phyloP scores from a whole-genome alignment of 1,140 invertebrate species.

The Bemisia tabaci region DNA sequence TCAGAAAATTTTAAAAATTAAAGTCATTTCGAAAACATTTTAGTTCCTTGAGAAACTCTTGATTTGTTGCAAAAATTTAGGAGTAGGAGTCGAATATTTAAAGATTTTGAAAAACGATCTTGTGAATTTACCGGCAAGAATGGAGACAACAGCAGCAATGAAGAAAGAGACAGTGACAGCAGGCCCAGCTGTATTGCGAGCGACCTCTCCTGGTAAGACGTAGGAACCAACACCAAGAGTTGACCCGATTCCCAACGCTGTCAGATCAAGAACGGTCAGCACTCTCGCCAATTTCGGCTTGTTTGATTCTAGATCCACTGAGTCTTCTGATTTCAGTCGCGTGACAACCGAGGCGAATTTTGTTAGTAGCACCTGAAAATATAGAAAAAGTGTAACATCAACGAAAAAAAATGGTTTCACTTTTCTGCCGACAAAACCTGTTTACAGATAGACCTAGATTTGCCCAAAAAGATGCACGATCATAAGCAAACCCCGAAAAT shows the following conservation, averaged over 20 bases:
- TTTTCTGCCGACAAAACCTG: too few relatives aligned
- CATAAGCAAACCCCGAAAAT: too few relatives aligned
- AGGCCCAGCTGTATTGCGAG: slow-evolving; percentile 67
- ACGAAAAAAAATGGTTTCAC: too few relatives aligned
- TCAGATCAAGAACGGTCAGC: slow-evolving; percentile 61
- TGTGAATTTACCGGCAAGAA: slow-evolving; percentile 70
- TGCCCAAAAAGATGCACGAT: too few relatives aligned
- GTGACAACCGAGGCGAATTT: neutral
- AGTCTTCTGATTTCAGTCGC: neutral
- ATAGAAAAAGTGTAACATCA: too few relatives aligned
- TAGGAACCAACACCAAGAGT: slow-evolving; percentile 85
- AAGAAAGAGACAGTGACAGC: slow-evolving; percentile 77
- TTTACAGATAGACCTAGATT: too few relatives aligned
- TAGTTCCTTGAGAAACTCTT: too few relatives aligned
- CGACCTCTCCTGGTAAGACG: slow-evolving; percentile 77
- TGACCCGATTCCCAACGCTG: slow-evolving; percentile 68
- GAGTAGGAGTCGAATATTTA: too few relatives aligned
- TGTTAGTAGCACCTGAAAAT: neutral
- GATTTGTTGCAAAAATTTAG: too few relatives aligned
- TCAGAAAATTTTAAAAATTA: too few relatives aligned
- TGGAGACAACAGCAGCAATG: slow-evolving; percentile 74
- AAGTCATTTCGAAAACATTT: too few relatives aligned
- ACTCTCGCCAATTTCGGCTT: slow-evolving; percentile 50
- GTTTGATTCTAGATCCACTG: neutral
- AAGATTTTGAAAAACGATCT: too few relatives aligned